These are phyloP conservation scores for Zeus faber DNA, from an alignment of 2,113 vertebrate genomes.

Conservation along the genomic window DNA sequence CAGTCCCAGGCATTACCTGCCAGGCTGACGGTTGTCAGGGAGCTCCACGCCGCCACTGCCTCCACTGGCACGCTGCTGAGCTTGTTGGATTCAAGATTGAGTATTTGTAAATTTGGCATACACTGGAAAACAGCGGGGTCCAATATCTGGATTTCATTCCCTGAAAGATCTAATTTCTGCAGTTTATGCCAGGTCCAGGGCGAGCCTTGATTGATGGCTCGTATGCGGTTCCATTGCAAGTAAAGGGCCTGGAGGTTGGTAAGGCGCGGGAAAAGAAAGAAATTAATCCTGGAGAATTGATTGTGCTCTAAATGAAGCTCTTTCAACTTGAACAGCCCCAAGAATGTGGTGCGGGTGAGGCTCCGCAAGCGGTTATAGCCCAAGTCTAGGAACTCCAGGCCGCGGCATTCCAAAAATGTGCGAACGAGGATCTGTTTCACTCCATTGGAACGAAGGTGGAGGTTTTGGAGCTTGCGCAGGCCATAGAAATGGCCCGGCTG, in stretches of 20 bases:
- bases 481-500: conserved; percentile 89
- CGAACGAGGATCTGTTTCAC: conserved; percentile 84
- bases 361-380: conserved; percentile 93
- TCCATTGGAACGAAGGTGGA: conserved; percentile 90
- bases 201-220: conserved; percentile 85
- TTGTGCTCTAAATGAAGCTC: conserved; percentile 97
- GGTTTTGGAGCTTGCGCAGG: conserved; percentile 89
- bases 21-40: conserved; percentile 86
- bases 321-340: conserved; percentile 87
- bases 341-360: conserved; percentile 88
- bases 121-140: conserved; percentile 90
- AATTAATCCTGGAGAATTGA: conserved; percentile 95
- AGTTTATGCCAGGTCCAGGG: conserved; percentile 94
- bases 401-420: conserved; percentile 93
- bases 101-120: conserved; percentile 89
- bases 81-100: conserved; percentile 96
- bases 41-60: conserved; percentile 88
- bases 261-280: conserved; percentile 92
- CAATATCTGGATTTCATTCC: conserved; percentile 91
- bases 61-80: conserved; percentile 90
- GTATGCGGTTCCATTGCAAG: conserved; percentile 94
- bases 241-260: conserved; percentile 91
- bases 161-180: conserved; percentile 93
- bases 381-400: conserved; percentile 94
- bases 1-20: conserved; percentile 97